Evolutionary conservation across 2,797 vertebrate species (phyloP), one percentile per base, ranked within the genome.

Genomic region (Alfaro cultratus): DNA sequence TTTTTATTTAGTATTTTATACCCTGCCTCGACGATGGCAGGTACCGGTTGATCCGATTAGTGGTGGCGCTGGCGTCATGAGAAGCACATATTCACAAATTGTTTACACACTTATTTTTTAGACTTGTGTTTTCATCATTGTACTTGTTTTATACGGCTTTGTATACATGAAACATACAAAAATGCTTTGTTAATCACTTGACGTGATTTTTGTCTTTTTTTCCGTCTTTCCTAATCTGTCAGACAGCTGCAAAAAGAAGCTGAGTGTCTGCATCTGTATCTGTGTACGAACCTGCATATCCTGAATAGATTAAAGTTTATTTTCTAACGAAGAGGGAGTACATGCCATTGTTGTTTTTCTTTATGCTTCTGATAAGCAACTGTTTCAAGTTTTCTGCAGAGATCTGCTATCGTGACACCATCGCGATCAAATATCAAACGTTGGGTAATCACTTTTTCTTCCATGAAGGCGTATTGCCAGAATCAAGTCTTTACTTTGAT

Each of bases 81-180:
- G 96, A 96, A 97, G 97, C 97, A 97, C 97, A 97, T 96, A 95
- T 94, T 92, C 94, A 95, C 92, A 89, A 95, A 96, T 96, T 97
- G 97, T 98, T 98, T 98, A 98, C 97, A 97, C 95, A 94, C 94
- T 94, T 95, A 94, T 96, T 95, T 95, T 95, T 90, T 88, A 90
- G 95, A 96, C 92, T 94, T 95, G 95, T 96, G 95, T 96, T 95
- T 97, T 92, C 96, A 96, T 96, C 96, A 95, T 96, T 95, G 95
- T 97, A 96, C 96, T 95, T 96, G 86, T 98, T 98, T 98, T 98
- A 97, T 97, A 98, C 96, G 92, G 95, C 95, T 93, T 96, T 96
- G 96, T 97, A 97, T 89, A 91, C 91, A 89, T 93, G 21, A 95
- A 96, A 97, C 96, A 95, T 96, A 93, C 91, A 88, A 92, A 51